A percentile compares a stretch with the other conserved stretches of the same genome.
These are phyloP conservation scores for Drosophila aff. DNA, from an alignment of 1,140 invertebrate species.

Conservation along the genomic window DNA sequence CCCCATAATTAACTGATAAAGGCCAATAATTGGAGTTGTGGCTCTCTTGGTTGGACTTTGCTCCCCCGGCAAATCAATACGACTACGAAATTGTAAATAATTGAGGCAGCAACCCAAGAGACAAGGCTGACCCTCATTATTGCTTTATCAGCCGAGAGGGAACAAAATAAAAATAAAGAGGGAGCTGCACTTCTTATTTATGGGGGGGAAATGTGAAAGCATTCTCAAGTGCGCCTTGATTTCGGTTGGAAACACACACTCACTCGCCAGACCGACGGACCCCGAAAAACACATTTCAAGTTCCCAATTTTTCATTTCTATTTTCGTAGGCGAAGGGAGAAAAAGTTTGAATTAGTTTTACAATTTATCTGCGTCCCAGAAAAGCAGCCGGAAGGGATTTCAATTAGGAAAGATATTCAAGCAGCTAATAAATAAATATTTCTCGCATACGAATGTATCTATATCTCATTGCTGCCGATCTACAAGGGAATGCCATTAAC, in stretches of 20 bases:
- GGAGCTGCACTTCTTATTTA: constrained; percentile 48
- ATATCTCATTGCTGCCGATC: constrained; percentile 15
- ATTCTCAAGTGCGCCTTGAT: constrained; percentile 68
- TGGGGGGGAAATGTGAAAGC: constrained; percentile 39
- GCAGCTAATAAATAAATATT: constrained; percentile 45
- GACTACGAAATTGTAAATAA: constrained; percentile 74
- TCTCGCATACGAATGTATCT: neutral
- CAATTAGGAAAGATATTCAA: constrained; percentile 38
- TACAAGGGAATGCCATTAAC: constrained; percentile 36
- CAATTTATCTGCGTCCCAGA: constrained; percentile 27
- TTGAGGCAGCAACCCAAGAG: constrained; percentile 45
- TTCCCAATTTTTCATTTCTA: constrained; percentile 47
- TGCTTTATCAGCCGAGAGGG: constrained; percentile 57
- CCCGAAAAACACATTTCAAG: constrained; percentile 38
- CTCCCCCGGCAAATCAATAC: constrained; percentile 61
- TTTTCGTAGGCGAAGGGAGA: constrained; percentile 47
- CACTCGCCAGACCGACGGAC: neutral
- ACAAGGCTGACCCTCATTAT: constrained; percentile 70
- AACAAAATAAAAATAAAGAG: constrained; percentile 4
- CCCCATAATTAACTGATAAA: constrained; percentile 58
- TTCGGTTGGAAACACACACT: constrained; percentile 22
- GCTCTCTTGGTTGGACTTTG: constrained; percentile 28
- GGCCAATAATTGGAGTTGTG: constrained; percentile 48
- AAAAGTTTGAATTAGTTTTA: constrained; percentile 35
- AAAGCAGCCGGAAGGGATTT: constrained; percentile 28